phyloP scores from a whole-genome alignment of 1,140 invertebrate genomes.

The Nymphalis io region DNA sequence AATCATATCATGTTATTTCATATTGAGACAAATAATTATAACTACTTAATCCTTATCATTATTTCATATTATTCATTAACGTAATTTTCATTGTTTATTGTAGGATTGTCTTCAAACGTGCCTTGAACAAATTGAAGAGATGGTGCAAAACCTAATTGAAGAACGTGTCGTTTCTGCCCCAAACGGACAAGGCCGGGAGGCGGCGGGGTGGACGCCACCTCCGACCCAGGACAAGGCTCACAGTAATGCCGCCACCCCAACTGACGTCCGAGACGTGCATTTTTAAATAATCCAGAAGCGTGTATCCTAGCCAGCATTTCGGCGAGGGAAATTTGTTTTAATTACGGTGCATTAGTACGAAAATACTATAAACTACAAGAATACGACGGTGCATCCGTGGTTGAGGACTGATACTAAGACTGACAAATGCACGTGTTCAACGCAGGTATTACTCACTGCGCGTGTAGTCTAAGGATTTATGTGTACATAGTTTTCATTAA shows the following conservation, averaged over 20 bases:
- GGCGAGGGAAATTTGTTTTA: slow-evolving; percentile 54
- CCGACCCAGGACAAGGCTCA: slow-evolving; percentile 82
- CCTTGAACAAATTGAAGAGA: slow-evolving; percentile 87
- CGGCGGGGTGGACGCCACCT: slow-evolving; percentile 84
- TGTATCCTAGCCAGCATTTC: slow-evolving; percentile 27
- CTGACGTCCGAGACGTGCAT: slow-evolving; percentile 88
- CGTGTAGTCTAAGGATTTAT: slow-evolving; percentile 62
- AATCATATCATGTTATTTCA: neutral
- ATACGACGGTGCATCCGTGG: slow-evolving; percentile 65
- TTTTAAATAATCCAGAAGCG: slow-evolving; percentile 77
- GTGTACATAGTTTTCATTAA: slow-evolving; percentile 54
- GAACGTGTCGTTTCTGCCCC: slow-evolving; percentile 57
- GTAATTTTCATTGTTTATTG: slow-evolving; percentile 24
- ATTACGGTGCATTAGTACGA: slow-evolving; percentile 72
- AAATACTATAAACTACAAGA: slow-evolving; percentile 75
- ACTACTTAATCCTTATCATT: neutral
- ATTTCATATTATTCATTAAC: neutral
- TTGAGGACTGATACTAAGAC: slow-evolving; percentile 77
- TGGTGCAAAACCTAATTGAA: slow-evolving; percentile 83
- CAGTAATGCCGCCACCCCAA: slow-evolving; percentile 89
- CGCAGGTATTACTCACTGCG: slow-evolving; percentile 62
- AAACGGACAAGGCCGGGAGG: slow-evolving; percentile 79
- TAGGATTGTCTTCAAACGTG: slow-evolving; percentile 89
- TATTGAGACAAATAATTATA: neutral
- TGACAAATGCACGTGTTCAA: slow-evolving; percentile 74